Base-by-base conservation (phyloP, 2,888 invertebrate genomes). In the Amphimallon solstitiale region DNA sequence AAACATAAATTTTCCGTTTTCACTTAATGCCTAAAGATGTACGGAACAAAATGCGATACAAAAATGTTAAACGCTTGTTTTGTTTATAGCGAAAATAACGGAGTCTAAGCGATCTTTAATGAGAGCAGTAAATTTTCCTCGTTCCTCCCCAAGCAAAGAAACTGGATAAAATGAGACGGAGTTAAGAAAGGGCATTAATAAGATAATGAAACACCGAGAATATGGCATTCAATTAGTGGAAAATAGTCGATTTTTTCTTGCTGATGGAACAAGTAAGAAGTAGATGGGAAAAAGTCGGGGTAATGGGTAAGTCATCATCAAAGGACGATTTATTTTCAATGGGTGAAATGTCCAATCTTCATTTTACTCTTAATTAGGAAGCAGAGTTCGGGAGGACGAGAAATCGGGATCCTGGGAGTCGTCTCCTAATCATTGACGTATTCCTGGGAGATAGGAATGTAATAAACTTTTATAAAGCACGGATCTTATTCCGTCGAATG, bases 141-240 rank as follows among this genome's bases (percentile, higher is more conserved):
- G 62, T 62, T 29, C 40, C 23, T 49, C 14, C 45, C 6, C 10
- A 14, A n/a, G 29, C 43, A 43, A 29, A 15, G 43, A 29, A 43
- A 43, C 12, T 59, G 56, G 56, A 29, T 59, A 59, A 60, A 65
- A 67, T 60, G 45, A 51, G 64, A 66, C 56, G 40, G 68, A 71
- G 68, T 71, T 66, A 67, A 71, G 72, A 66, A 71, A 23, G 69
- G 69, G 71, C 73, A 75, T 73, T 75, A 75, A 75, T 75, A 74
- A 74, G 73, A 73, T 74, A 74, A 75, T 75, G 73, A 74, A 73
- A 73, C 56, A 59, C 66, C 69, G 71, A 70, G 72, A 75, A 74
- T 75, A 72, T 75, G 71, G 71, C 72, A 73, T 71, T 74, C 72
- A 75, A 74, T 75, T 75, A 75, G 73, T 66, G 69, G 70, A 68